A percentile compares a stretch with the other conserved stretches of the same genome.
phyloP scores from a whole-genome alignment of 2,888 invertebrate species.

The Rhaphigaster nebulosa region DNA sequence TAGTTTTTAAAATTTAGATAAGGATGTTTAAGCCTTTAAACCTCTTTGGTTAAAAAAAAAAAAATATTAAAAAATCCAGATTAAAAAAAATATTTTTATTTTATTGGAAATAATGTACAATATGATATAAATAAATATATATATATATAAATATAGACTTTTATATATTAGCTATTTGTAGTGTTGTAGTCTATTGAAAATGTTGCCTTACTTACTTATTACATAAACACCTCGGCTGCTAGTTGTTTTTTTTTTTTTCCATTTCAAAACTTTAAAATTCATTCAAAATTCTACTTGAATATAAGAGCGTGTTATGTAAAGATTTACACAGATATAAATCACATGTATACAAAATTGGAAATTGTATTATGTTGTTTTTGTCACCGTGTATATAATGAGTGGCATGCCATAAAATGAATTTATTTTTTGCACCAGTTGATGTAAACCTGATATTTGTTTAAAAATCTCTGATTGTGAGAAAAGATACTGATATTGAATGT shows the following conservation, averaged over 20 bases:
- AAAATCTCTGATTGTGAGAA: slow-evolving; percentile 56
- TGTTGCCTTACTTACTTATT: slow-evolving; percentile 60
- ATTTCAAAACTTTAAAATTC: slow-evolving; percentile 17
- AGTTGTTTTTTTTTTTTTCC: slow-evolving; percentile 33
- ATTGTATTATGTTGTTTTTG: slow-evolving; percentile 49
- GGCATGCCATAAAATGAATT: slow-evolving; percentile 59
- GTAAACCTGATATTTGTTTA: slow-evolving; percentile 59
- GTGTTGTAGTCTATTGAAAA: slow-evolving; percentile 60
- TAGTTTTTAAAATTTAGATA: slow-evolving; percentile 42
- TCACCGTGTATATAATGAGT: slow-evolving; percentile 46
- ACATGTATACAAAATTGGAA: slow-evolving; percentile 34
- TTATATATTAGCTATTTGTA: slow-evolving; percentile 60
- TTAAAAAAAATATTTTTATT: slow-evolving; percentile 51
- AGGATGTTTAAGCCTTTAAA: slow-evolving; percentile 49
- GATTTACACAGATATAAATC: slow-evolving; percentile 30
- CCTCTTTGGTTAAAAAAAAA: slow-evolving; percentile 51
- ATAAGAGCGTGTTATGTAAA: slow-evolving; percentile 31
- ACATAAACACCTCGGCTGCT: slow-evolving; percentile 54
- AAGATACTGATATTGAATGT: slow-evolving; percentile 59
- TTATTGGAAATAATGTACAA: slow-evolving; percentile 49
- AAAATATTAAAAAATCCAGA: slow-evolving; percentile 8
- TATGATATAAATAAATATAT: slow-evolving; percentile 58
- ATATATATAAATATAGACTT: slow-evolving; percentile 59
- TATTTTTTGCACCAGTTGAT: slow-evolving; percentile 59
- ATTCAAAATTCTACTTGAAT: slow-evolving; percentile 17